Base-by-base conservation (phyloP, 1,140 invertebrate genomes). In the Carposina sasakii region DNA sequence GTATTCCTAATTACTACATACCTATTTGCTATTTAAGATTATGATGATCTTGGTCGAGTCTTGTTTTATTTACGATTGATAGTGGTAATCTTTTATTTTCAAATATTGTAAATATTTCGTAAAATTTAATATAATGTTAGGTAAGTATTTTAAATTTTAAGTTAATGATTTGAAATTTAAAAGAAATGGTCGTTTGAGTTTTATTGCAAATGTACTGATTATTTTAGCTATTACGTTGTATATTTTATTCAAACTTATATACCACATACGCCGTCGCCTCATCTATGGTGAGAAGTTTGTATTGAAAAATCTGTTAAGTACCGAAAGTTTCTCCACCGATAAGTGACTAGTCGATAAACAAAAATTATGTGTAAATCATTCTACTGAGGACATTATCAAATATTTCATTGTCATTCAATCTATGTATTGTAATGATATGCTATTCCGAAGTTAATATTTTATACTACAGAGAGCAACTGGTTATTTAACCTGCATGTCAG, bases 121-220 rank as follows among this genome's bases (percentile, higher is more conserved):
- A 56, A 58, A 43, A 49, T 58, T 49, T 24, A 50, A 52, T 52
- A 36, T 57, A 60, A 65, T 60, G 65, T 65, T 63, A 65, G 51
- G 53, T 57, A 57, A 64, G n/a, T n/a, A n/a, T n/a, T n/a, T n/a
- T n/a, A n/a, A n/a, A n/a, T n/a, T n/a, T 63, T 60, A 66, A 71
- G 61, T 71, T 48, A 48, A 24, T 49, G 26, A 49, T 42, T 40
- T 67, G 49, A 56, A 61, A 63, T 74, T 51, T 56, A 56, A 67
- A 65, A 55, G 48, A 52, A 60, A 68, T 51, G 60, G 60, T 69
- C 63, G 52, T 69, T 77, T 77, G 70, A 67, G 69, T 77, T 79
- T 63, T 63, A 67, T 71, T 73, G 68, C n/a, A 73, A 79, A 77
- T 79, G 78, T 78, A 79, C 78, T 82, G 78, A 82, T 82, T 82